Evolutionary conservation across 92 coral and sea anemone species (phyloP).

Genomic region (Epizoanthus fatuus): DNA sequence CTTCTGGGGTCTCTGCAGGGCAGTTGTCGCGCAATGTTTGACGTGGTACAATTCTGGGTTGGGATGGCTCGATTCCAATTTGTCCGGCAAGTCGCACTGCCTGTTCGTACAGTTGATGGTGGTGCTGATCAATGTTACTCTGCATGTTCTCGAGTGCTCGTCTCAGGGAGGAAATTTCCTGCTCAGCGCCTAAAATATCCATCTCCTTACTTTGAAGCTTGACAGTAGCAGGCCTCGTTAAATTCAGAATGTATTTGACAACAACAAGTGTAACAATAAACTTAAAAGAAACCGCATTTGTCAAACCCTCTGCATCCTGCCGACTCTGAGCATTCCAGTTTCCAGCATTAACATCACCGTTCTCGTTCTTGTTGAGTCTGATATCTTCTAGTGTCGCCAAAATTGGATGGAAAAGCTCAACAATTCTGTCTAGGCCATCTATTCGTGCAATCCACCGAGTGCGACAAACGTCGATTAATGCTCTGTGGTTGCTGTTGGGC

Average conservation of each 20-base stretch:
- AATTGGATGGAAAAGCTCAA: not conserved
- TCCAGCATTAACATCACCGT: constrained; percentile 45
- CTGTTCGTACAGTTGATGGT: no score
- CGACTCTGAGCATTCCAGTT: constrained; percentile 18
- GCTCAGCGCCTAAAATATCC: constrained; percentile 53
- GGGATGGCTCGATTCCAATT: no score
- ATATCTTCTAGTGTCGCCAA: no score
- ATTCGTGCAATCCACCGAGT: constrained; percentile 52
- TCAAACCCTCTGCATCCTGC: constrained; percentile 17
- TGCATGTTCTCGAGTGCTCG: constrained; percentile 48
- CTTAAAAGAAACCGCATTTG: constrained; percentile 9
- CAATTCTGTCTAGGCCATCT: constrained; percentile 49
- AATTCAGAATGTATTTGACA: constrained; percentile 22
- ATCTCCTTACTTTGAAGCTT: constrained; percentile 54
- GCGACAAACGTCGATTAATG: constrained; percentile 37
- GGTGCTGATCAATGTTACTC: constrained; percentile 43
- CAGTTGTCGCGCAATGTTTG: no score
- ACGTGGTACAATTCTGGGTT: no score
- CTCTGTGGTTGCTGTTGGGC: constrained; percentile 50
- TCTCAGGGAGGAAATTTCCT: constrained; percentile 29
- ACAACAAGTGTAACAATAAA: constrained; percentile 30
- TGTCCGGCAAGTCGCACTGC: no score
- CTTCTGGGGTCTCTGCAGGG: no score
- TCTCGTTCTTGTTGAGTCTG: constrained; percentile 21
- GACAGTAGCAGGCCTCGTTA: not conserved